Evolutionary conservation across 2,113 vertebrate genomes (phyloP), one percentile per base, ranked within the genome.

Genomic region (Leptodactylus fuscus): DNA sequence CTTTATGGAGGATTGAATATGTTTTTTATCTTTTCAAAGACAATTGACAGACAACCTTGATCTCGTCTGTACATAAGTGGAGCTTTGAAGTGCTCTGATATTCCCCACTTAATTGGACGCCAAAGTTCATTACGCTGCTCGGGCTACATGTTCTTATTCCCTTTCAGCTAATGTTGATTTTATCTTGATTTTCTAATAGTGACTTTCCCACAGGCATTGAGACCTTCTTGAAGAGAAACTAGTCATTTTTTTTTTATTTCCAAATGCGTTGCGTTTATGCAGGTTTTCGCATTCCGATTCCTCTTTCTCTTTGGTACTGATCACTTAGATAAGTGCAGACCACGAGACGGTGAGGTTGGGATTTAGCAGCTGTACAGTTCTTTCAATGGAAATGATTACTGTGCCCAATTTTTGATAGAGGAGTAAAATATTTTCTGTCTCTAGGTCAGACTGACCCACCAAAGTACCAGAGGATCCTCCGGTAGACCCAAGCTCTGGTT

Each of bases 141-240:
- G 24, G 1, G 82, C 80, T 87, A 24, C 20, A 62, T 76, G 18
- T 53, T 65, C 87, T 15, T 36, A 48, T 87, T 71, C 69, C 70
- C 62, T 46, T 27, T 36, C 24, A 84, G 16, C 5, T 60, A 86
- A 48, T 0, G 0, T 41, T 86, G 87, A 87, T 89, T 91, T 89
- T 90, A 87, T 89, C 84, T 91, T 65, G n/a, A 84, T 90, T 90
- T 80, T 83, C 29, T 41, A 86, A 85, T 87, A 76, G 0, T 75
- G 89, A 91, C 91, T 92, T 94, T 91, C 89, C 89, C 87, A 91
- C 29, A 88, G 89, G 92, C 89, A 89, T 88, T 87, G 87, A 83
- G 48, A 88, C 83, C 67, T 93, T 92, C 88, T 88, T 70, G 67
- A 90, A 80, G 67, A 89, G 87, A 88, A 89, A 91, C 18, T 11